Evolutionary conservation across 2,797 vertebrate genomes (phyloP), one percentile per base, ranked within the genome.

Genomic region (Sphenodon punctatus): DNA sequence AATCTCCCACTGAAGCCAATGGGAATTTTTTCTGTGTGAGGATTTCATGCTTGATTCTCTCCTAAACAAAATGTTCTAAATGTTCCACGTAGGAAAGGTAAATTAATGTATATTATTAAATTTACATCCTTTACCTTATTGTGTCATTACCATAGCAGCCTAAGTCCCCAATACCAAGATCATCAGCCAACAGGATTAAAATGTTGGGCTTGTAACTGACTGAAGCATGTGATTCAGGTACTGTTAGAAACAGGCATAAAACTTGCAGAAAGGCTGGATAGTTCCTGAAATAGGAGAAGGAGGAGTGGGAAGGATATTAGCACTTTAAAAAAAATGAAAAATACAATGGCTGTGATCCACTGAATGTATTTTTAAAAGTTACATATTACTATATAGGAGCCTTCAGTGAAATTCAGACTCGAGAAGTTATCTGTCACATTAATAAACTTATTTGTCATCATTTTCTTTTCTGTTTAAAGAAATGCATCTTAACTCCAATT

Each of bases 91-190:
- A n/a, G n/a, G n/a, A n/a, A 53, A 27, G 55, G 19, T 12, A 36
- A 27, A 67, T 19, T 30, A 39, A 1, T 3, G 73, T 16, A 60
- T 19, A 17, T 10, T 14, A 7, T 25, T 68, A 8, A 1, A 3
- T 4, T 82, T 12, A 34, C 8, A 63, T 63, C 69, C 22, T 79
- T 92, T 92, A 97, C 98, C 97, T 98, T 81, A 99, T 92, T 7
- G 97, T 98, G 65, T 92, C 67, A 69, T 99, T 99, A 39, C 98
- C 98, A 20, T 98, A 99, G 92, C 98, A 99, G 12, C 98, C 97
- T 3, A 99, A 1, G 25, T 99, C 98, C 1, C 98, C 98, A 13
- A 99, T 98, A 63, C 98, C 98, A 0, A 99, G 92, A 82, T 99
- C 98, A 41, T 99, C 98, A 1, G 96, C 98, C 96, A 99, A 94